Evolutionary conservation across 1,140 invertebrate genomes (phyloP).

Genomic region (Penaeus japonicus): DNA sequence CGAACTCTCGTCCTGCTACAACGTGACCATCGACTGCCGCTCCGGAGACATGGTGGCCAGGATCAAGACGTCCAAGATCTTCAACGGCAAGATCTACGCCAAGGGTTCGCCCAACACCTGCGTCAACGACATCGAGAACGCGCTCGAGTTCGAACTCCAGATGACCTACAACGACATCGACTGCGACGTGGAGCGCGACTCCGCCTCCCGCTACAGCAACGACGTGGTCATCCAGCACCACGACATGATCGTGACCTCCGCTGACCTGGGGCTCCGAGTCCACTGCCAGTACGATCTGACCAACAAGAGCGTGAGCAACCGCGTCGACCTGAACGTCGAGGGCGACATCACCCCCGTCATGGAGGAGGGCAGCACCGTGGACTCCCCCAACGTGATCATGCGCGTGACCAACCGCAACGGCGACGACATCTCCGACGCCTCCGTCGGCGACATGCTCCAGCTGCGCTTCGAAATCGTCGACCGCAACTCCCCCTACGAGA

Average conservation of each 20-base stretch:
- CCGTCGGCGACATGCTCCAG: conserved; percentile 67
- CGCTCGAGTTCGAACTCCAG: conserved; percentile 64
- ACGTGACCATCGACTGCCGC: conserved; percentile 87
- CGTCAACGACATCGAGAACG: conserved; percentile 65
- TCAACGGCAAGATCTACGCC: conserved; percentile 69
- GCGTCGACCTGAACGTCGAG: conserved; percentile 64
- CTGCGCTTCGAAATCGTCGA: conserved; percentile 68
- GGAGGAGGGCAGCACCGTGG: conserved; percentile 66
- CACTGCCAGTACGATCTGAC: conserved; percentile 68
- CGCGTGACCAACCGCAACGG: conserved; percentile 67
- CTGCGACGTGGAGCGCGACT: conserved; percentile 65
- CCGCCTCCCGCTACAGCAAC: conserved; percentile 64
- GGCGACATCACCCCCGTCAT: conserved; percentile 60
- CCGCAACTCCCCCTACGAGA: conserved; percentile 68
- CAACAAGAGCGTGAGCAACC: conserved; percentile 67
- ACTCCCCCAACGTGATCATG: conserved; percentile 69
- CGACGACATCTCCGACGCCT: conserved; percentile 65
- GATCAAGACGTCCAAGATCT: conserved; percentile 68
- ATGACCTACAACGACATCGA: conserved; percentile 65
- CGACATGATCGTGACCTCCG: conserved; percentile 69
- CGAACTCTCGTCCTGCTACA: conserved; percentile 92
- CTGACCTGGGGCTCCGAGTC: conserved; percentile 68
- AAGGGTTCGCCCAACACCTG: conserved; percentile 67
- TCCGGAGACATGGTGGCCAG: conserved; percentile 67
- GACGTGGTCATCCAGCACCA: conserved; percentile 67